Percentiles rank a stretch among this genome's conserved stretches.
Evolutionary conservation across 2,888 invertebrate species (phyloP).

Genomic region (Chrysopilus asiliformis): DNA sequence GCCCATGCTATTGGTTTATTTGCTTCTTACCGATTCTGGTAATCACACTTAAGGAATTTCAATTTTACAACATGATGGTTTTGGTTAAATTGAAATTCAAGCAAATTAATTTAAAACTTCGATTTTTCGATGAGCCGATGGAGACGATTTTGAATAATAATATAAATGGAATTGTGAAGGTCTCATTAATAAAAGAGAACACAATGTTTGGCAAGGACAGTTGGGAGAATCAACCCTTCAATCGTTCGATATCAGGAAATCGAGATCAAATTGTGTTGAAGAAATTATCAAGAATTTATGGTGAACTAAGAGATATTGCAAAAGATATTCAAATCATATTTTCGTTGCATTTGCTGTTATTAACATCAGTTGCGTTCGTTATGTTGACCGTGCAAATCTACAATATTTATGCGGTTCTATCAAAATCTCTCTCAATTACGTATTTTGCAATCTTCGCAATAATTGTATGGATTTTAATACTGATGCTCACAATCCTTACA

Average conservation of each 20-base stretch:
- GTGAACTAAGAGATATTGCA: slow-evolving; percentile 17
- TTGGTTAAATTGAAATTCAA: slow-evolving; percentile 20
- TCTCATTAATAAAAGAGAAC: too few species aligned
- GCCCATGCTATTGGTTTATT: slow-evolving; percentile 23
- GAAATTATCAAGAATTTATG: slow-evolving; percentile 19
- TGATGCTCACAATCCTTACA: slow-evolving; percentile 20
- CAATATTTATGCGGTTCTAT: slow-evolving; percentile 20
- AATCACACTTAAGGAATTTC: slow-evolving; percentile 22
- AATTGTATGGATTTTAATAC: slow-evolving; percentile 22
- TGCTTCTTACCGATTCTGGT: slow-evolving; percentile 23
- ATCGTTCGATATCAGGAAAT: background rate
- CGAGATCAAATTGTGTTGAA: slow-evolving; percentile 8
- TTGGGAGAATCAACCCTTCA: slow-evolving; percentile 8
- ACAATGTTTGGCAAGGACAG: slow-evolving; percentile 6
- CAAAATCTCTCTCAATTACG: slow-evolving; percentile 7
- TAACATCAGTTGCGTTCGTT: slow-evolving; percentile 20
- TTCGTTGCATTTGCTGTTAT: slow-evolving; percentile 19
- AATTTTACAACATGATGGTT: slow-evolving; percentile 23
- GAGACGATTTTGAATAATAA: too few species aligned
- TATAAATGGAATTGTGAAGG: too few species aligned
- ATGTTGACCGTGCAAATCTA: slow-evolving; percentile 24
- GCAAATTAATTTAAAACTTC: slow-evolving; percentile 17
- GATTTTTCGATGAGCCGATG: background rate
- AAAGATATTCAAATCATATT: slow-evolving; percentile 21
- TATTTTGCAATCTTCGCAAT: slow-evolving; percentile 17